Percentiles rank a stretch among this genome's conserved stretches.
Conservation (phyloP, 2,888 invertebrate species). For the Caenorhabditis sp. region DNA sequence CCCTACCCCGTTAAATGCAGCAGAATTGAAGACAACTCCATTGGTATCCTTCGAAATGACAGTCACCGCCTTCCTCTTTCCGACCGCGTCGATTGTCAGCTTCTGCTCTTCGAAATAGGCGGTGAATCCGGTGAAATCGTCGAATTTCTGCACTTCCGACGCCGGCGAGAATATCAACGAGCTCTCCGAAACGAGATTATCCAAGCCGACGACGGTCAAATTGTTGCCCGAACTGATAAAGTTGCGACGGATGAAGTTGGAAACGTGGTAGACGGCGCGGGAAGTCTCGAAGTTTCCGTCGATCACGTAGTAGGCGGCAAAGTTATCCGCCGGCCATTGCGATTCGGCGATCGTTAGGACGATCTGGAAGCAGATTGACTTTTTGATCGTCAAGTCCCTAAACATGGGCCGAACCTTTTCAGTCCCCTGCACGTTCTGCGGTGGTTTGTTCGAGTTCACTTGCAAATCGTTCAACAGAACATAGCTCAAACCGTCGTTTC, state of each 20-base stretch:
- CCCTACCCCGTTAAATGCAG: too few species aligned
- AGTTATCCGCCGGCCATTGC: conserved; percentile 16
- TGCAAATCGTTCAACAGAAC: conserved; percentile 22
- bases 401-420: neutral
- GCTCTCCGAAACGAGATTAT: conserved; percentile 25
- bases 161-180: conserved; percentile 14
- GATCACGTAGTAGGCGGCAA: conserved; percentile 28
- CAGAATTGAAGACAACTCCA: neutral
- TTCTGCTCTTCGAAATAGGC: conserved; percentile 11
- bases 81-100: neutral
- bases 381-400: neutral
- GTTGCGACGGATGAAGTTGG: neutral
- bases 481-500: conserved; percentile 10
- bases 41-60: conserved; percentile 9
- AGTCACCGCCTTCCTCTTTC: conserved; percentile 2
- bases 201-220: conserved; percentile 36
- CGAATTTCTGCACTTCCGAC: conserved; percentile 7
- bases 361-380: conserved; percentile 7
- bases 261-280: conserved; percentile 13
- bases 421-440: neutral
- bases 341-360: conserved; percentile 15
- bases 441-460: conserved; percentile 13
- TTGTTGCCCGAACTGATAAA: conserved; percentile 19
- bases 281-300: conserved; percentile 18
- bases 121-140: conserved; percentile 11